phyloP scores from a whole-genome alignment of 2,113 vertebrate genomes.

The mouse (Mus musculus) region DNA sequence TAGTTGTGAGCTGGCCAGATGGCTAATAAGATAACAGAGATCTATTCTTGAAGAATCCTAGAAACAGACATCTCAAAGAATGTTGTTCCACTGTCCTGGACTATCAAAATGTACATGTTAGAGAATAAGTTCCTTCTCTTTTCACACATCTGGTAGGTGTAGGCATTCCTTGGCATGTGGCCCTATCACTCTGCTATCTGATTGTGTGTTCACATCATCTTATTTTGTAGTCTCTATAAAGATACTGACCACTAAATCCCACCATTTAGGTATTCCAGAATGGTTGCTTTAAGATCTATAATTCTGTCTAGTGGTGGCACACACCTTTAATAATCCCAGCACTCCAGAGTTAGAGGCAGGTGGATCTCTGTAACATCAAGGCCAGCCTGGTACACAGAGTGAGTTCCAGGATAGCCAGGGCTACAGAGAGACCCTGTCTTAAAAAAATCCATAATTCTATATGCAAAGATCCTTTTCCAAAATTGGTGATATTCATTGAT shows the following conservation, averaged over 20 bases:
- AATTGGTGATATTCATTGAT: neutral
- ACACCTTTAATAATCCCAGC: neutral
- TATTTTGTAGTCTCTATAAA: slow-evolving; percentile 1
- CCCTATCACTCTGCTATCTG: neutral
- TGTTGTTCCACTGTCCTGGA: neutral
- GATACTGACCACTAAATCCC: slow-evolving; percentile 1
- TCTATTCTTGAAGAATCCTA: neutral
- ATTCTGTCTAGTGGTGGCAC: neutral
- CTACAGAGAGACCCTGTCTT: neutral
- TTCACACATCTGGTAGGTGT: neutral
- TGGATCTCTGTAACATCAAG: neutral
- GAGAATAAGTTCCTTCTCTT: neutral
- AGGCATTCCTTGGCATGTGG: neutral
- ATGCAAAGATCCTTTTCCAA: neutral
- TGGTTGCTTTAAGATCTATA: neutral
- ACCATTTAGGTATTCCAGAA: neutral
- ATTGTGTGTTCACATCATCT: neutral
- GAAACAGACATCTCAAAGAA: neutral
- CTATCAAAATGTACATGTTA: neutral
- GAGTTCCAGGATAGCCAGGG: neutral
- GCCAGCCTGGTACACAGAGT: neutral
- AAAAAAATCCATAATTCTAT: neutral
- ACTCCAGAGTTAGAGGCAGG: neutral
- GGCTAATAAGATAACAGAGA: neutral
- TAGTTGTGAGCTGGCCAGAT: neutral